Base-by-base conservation (phyloP, 2,113 vertebrate genomes). In the Onychostruthus taczanowskii region DNA sequence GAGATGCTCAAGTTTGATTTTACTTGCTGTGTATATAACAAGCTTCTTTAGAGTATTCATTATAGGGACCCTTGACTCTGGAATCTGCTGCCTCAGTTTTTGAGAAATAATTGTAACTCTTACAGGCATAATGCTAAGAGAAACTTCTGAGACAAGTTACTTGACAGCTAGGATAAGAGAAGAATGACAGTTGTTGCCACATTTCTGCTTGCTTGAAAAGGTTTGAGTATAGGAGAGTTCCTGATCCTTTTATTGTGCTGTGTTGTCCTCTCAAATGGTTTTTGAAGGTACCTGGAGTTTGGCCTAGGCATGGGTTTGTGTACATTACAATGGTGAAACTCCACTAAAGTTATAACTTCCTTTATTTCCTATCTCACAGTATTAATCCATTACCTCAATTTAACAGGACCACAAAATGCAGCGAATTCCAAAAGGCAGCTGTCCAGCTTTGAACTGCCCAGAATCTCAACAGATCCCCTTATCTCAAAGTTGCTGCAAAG, bases 401-500 rank as follows among this genome's bases (percentile, higher is more conserved):
- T 82, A 46, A 94, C 97, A 99, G 99, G 98, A 98, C 70, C 98
- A 98, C 94, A 99, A 98, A 66, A 99, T 99, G 99, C 99, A 98
- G 70, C 98, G 98, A 88, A 95, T 98, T 75, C 97, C 97, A 28
- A 98, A 97, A 95, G 88, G 95, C 9, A 97, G 95, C 23, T 99
- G 99, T 89, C 96, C 98, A 13, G 70, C 96, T 80, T 98, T 99
- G 95, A 98, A 96, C 90, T 99, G 99, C 93, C 98, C 98, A 3
- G 98, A 99, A 85, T 98, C 98, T 13, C 98, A 99, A 49, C 99
- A 99, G 98, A 98, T 99, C 63, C 97, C 98, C 41, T 95, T 99
- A 94, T 98, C 97, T 89, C 98, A 99, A 97, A 98, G 99, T 94
- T 99, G 99, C 97, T 99, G 99, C 97, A 99, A 98, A 98, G 98